Conservation (phyloP, 2,797 vertebrate genomes). For the Acipenser transmontanus region DNA sequence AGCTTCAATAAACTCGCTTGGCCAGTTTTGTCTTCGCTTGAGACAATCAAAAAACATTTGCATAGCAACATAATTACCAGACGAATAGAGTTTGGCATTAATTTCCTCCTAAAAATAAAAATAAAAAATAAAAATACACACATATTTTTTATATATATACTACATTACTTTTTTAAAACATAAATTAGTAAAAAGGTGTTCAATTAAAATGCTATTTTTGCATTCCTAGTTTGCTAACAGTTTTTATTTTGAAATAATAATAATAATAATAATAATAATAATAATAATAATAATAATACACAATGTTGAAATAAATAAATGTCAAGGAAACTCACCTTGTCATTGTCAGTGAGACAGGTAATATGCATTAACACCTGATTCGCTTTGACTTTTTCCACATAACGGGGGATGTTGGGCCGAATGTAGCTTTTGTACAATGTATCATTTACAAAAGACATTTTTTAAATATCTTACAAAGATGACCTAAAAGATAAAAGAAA, state of each 20-base stretch:
- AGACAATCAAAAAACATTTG: neutral
- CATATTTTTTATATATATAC: neutral
- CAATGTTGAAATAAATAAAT: neutral
- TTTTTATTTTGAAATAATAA: neutral
- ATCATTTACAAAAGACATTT: constrained; percentile 57
- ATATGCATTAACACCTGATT: constrained; percentile 47
- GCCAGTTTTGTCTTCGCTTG: neutral
- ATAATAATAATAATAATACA: neutral
- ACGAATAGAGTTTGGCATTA: neutral
- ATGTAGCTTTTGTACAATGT: constrained; percentile 50
- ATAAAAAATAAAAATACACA: neutral
- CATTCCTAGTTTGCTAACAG: neutral
- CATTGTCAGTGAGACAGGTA: constrained; percentile 51
- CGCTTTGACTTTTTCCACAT: constrained; percentile 43
- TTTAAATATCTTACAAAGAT: constrained; percentile 11
- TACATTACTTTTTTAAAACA: neutral
- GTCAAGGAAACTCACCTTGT: constrained; percentile 46
- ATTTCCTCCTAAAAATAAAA: neutral
- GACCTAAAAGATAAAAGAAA: no score
- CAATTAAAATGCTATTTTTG: neutral
- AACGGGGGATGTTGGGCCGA: constrained; percentile 37
- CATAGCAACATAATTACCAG: neutral
- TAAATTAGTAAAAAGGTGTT: neutral
- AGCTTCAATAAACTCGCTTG: neutral
- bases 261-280: neutral